Base-by-base conservation (phyloP, 2,797 vertebrate genomes). In the Ammospiza maritima region DNA sequence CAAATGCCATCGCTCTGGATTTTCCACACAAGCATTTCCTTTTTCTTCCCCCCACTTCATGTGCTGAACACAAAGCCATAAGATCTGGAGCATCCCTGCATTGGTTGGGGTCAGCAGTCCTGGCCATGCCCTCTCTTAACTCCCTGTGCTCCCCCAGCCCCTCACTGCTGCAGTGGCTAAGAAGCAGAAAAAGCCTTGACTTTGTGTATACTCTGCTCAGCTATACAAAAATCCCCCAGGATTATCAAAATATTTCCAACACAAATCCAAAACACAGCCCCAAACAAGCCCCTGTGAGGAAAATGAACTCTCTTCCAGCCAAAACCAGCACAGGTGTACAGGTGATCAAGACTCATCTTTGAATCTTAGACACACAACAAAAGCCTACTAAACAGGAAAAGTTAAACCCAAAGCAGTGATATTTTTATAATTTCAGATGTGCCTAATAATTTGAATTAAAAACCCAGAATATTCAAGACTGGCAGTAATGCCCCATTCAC, bases 131-230 rank as follows among this genome's bases (percentile, higher is more conserved):
- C 16, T 4, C 32, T 58, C 38, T 29, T 44, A 45, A 15, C 14
- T 45, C 51, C 44, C 27, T 87, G 19, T 72, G 16, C 11, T 44
- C 2, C 18, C 13, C 36, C 27, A 36, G 16, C 22, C 16, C 45
- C 12, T 16, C 3, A 0, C 51, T 65, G 23, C 6, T 29, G 23
- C 2, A 3, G 27, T 32, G 38, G 19, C 3, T 13, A n/a, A 26
- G n/a, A 60, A 53, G 20, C n/a, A 66, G 29, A 66, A 73, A 66
- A 60, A 1, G 29, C 8, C 16, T 51, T 51, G 11, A n/a, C 13
- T 38, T 27, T 4, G 2, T 38, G 29, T 30, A 51, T 51, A 16
- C 12, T 16, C 36, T 51, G 16, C 9, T 48, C 45, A 73, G 45
- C 13, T 45, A n/a, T 6, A 19, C n/a, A n/a, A 58, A 44, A 79